Evolutionary conservation across 2,113 vertebrate genomes (phyloP).

Genomic region (Sapajus apella): DNA sequence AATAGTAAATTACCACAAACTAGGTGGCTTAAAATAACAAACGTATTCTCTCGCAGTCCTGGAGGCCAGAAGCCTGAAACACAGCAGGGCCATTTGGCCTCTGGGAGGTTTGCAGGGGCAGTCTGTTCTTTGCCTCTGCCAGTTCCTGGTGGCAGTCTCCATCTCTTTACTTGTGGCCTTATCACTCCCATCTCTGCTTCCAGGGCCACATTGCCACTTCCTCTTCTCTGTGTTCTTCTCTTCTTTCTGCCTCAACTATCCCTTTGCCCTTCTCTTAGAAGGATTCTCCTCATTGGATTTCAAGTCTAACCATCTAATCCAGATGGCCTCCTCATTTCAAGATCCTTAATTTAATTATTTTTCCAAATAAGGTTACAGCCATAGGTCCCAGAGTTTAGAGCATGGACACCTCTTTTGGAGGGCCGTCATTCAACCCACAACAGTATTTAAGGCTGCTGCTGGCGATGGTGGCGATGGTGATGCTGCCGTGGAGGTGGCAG

Average conservation of each 20-base stretch:
- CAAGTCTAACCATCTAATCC: background rate
- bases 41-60: background rate
- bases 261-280: background rate
- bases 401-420: background rate
- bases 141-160: background rate
- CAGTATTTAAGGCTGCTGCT: background rate
- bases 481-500: background rate
- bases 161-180: background rate
- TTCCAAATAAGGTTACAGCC: background rate
- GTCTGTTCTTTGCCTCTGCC: background rate
- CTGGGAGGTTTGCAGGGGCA: no score
- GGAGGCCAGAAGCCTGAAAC: background rate
- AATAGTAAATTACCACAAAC: background rate
- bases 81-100: background rate
- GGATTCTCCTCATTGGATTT: background rate
- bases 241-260: background rate
- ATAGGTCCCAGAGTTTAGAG: background rate
- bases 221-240: background rate
- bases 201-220: accelerated
- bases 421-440: background rate
- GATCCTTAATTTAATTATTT: background rate
- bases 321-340: background rate
- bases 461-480: no score
- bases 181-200: background rate
- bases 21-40: background rate